phyloP scores from a whole-genome alignment of 1,140 invertebrate species.

The Theocolax elegans region DNA sequence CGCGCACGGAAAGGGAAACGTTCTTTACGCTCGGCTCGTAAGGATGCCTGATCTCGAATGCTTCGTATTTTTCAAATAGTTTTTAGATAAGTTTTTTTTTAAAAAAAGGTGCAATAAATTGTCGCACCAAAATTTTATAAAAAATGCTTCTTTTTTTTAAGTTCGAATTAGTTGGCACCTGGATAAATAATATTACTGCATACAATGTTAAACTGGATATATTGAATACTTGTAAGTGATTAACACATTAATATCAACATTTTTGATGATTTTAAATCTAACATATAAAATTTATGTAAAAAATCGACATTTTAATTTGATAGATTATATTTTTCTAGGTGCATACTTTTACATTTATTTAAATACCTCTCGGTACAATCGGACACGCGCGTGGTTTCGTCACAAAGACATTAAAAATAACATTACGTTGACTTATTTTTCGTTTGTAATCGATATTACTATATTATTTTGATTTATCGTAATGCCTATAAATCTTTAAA shows the following conservation, averaged over 20 bases:
- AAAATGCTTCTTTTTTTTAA: not conserved
- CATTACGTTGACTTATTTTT: not conserved
- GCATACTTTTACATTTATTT: not conserved
- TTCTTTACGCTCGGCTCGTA: slow-evolving; percentile 14
- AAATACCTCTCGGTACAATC: slow-evolving; percentile 26
- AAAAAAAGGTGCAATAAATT: too few species aligned
- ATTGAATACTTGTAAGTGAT: too few species aligned
- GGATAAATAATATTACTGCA: too few species aligned
- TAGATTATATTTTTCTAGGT: not conserved
- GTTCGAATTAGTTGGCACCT: not conserved
- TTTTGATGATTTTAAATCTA: too few species aligned
- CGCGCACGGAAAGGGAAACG: slow-evolving; percentile 12
- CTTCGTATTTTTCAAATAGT: slow-evolving; percentile 30
- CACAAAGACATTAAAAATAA: not conserved
- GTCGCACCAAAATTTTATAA: too few species aligned
- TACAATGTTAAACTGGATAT: too few species aligned
- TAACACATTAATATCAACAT: too few species aligned
- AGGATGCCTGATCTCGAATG: slow-evolving; percentile 20
- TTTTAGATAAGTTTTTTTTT: not conserved
- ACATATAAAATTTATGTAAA: too few species aligned
- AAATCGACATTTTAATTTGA: too few species aligned
- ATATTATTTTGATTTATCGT: slow-evolving; percentile 6
- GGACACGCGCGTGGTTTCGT: not conserved
- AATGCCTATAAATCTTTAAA: slow-evolving; percentile 1
- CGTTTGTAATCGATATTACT: slow-evolving; percentile 3